phyloP scores from a whole-genome alignment of 2,113 vertebrate species.

The Emydura subglobosa region DNA sequence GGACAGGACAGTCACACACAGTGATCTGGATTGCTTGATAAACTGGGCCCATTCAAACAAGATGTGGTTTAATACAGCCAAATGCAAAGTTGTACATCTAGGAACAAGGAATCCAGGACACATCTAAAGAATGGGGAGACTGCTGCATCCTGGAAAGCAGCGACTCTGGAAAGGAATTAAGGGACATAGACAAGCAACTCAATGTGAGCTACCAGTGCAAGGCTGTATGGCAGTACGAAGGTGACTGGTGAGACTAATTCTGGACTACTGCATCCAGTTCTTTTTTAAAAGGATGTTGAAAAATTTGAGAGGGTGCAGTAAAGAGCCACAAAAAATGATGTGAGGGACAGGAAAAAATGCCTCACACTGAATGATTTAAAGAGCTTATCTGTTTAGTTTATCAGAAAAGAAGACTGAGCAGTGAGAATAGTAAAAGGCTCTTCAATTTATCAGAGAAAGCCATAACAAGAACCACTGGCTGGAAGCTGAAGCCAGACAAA shows the following conservation, averaged over 20 bases:
- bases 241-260: background rate
- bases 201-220: background rate
- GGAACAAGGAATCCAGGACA: background rate
- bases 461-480: background rate
- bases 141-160: background rate
- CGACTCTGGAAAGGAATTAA: background rate
- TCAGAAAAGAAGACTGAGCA: background rate
- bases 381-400: background rate
- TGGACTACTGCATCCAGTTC: background rate
- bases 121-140: background rate
- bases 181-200: background rate
- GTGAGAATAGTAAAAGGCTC: background rate
- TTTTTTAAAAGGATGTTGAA: background rate
- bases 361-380: background rate
- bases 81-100: background rate
- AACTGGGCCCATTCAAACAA: background rate
- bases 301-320: background rate
- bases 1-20: background rate
- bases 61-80: background rate
- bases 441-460: background rate
- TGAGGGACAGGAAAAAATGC: background rate
- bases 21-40: background rate
- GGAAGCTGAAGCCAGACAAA: constrained; percentile 17
- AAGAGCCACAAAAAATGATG: background rate
- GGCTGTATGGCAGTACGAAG: background rate